Base-by-base conservation (phyloP, 2,888 invertebrate species). In the Coelinius sp. region DNA sequence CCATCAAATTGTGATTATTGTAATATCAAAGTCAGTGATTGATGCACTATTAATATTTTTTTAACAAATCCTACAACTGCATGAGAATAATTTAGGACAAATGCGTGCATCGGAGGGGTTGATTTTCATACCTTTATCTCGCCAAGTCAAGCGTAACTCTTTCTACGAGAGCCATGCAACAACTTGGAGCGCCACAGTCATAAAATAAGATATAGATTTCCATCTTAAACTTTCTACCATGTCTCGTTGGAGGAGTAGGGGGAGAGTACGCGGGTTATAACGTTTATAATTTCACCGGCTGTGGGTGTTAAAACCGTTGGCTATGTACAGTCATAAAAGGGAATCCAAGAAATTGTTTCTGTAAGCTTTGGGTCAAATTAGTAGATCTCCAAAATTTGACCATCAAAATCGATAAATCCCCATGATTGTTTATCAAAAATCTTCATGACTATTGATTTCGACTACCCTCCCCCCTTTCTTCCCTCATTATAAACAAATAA, bases 201-300 rank as follows among this genome's bases (percentile, higher is more conserved):
- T 86, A 85, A 86, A 86, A 85, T 86, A 86, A 86, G 85, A 86
- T 87, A 86, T 84, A 87, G 87, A 86, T 87, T 87, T 86, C 84
- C 86, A 86, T 86, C 87, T 86, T 84, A 83, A 79, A 86, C 86
- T 86, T 86, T 87, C 86, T 86, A 85, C 82, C 78, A 74, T 79
- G 81, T 75, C 77, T 80, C 75, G 75, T 24, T 35, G 38, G 46
- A 25, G 41, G 44, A 41, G 22, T 8, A 22, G 27, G 46, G 64
- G 24, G 24, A 46, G 17, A n/a, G 31, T 24, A 64, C 44, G 64
- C 24, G 44, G 44, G 44, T 25, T 25, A 38, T n/a, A 10, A 14
- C 46, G 8, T 49, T 49, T 49, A 49, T 49, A 20, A n/a, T 49
- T 49, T 20, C 46, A 49, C 17, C 20, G 46, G 14, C 17, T 17